Conservation (phyloP, 2,113 vertebrate species). For the Myrmecophaga tridactyla region DNA sequence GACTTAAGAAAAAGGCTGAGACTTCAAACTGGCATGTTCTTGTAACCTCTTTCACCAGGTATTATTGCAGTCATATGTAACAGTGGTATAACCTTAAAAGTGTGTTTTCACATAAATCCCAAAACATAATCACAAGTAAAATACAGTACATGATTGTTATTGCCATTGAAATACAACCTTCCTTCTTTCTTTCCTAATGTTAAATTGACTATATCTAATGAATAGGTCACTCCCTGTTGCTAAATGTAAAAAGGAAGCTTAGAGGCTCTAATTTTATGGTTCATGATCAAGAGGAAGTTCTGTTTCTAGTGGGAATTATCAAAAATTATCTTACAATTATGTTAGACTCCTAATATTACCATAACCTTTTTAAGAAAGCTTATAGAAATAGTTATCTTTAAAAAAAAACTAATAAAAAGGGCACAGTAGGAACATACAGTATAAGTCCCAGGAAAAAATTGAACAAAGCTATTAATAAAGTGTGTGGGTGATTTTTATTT, state of each 20-base stretch:
- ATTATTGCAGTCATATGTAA: background rate
- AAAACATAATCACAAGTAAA: slow-evolving; percentile 24
- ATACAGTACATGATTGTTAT: slow-evolving; percentile 5
- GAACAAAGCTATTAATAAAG: slow-evolving; percentile 77
- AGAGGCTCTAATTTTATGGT: background rate
- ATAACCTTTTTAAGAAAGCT: slow-evolving; percentile 53
- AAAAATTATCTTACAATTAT: background rate
- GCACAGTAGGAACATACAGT: slow-evolving; percentile 53
- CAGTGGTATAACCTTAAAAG: background rate
- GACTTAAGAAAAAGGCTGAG: background rate
- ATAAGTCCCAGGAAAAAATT: slow-evolving; percentile 61
- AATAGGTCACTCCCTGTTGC: background rate
- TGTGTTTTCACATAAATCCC: slow-evolving; percentile 33
- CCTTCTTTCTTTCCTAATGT: background rate
- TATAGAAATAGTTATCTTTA: slow-evolving; percentile 26
- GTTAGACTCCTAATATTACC: slow-evolving; percentile 29
- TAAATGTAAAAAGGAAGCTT: slow-evolving; percentile 28
- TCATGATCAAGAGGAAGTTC: background rate
- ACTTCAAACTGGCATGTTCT: background rate
- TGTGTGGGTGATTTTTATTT: slow-evolving; percentile 80
- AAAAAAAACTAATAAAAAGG: slow-evolving; percentile 38
- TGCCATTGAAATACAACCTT: slow-evolving; percentile 17
- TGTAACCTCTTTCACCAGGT: background rate
- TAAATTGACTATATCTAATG: background rate
- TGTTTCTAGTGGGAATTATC: background rate